A percentile compares a stretch with the other conserved stretches of the same genome.
Conservation (phyloP, 2,113 vertebrate genomes). For the Probosciger aterrimus region DNA sequence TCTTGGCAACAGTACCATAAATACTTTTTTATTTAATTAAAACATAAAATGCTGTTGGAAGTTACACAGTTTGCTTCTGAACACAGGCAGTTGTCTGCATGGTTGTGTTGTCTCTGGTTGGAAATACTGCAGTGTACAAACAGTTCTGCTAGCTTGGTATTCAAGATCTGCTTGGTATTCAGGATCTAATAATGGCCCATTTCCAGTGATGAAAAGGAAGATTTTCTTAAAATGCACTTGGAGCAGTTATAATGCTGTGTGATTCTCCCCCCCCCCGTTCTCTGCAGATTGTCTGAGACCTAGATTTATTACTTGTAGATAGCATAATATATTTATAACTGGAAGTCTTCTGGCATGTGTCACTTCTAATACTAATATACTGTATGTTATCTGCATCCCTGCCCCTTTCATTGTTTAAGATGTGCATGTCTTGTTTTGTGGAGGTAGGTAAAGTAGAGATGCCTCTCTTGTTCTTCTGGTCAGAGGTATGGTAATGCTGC, state of each 20-base stretch:
- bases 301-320: not conserved
- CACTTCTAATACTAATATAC: not conserved
- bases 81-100: not conserved
- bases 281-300: not conserved
- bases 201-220: not conserved
- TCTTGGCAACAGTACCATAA: not conserved
- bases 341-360: not conserved
- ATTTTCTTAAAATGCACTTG: not conserved
- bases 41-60: not conserved
- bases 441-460: not conserved
- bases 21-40: not conserved
- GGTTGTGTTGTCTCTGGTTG: not conserved
- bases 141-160: not conserved
- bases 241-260: not conserved
- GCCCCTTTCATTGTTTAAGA: not conserved
- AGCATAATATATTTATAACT: not conserved
- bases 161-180: not conserved
- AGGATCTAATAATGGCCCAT: not conserved
- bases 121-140: not conserved
- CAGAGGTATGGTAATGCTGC: not conserved
- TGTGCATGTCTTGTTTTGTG: not conserved
- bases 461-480: not conserved
- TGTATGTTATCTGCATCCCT: not conserved
- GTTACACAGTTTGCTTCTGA: not conserved
- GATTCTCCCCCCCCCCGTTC: not conserved